Conservation (phyloP, 2,113 vertebrate species). For the Meleagris gallopavo region DNA sequence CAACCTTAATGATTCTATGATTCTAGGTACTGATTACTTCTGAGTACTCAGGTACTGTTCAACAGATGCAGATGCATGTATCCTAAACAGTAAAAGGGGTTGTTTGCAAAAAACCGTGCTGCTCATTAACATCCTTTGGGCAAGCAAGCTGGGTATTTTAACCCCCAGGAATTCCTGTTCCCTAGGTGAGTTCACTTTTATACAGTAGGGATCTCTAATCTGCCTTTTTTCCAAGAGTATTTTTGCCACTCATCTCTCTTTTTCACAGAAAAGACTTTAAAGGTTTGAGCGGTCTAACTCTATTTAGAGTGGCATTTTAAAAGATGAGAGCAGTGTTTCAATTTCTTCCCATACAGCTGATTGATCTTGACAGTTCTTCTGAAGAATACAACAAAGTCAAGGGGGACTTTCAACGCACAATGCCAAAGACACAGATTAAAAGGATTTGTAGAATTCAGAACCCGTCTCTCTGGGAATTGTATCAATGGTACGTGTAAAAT, state of each 20-base stretch:
- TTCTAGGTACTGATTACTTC: neutral
- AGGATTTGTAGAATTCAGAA: conserved; percentile 87
- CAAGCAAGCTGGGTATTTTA: neutral
- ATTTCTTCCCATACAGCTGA: conserved; percentile 72
- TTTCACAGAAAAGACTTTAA: neutral
- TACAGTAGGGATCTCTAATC: neutral
- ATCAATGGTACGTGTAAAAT: conserved; percentile 82
- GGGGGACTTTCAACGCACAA: conserved; percentile 79
- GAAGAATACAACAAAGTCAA: conserved; percentile 78
- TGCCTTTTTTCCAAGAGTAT: neutral
- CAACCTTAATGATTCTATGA: no score
- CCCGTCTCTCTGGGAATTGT: conserved; percentile 84
- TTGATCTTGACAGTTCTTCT: conserved; percentile 68
- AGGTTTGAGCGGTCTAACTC: neutral
- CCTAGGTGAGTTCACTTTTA: neutral
- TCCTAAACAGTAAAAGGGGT: neutral
- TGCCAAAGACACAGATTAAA: conserved; percentile 73
- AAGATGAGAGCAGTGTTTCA: neutral
- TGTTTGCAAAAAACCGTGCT: neutral
- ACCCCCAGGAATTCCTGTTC: neutral
- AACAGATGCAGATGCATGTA: neutral
- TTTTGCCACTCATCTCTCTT: neutral
- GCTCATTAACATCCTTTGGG: neutral
- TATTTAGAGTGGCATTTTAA: neutral
- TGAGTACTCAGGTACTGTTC: neutral